A percentile compares a stretch with the other conserved stretches of the same genome.
These are phyloP conservation scores for Drosophila takahashii DNA, from an alignment of 1,140 invertebrate genomes.

Conservation along the genomic window DNA sequence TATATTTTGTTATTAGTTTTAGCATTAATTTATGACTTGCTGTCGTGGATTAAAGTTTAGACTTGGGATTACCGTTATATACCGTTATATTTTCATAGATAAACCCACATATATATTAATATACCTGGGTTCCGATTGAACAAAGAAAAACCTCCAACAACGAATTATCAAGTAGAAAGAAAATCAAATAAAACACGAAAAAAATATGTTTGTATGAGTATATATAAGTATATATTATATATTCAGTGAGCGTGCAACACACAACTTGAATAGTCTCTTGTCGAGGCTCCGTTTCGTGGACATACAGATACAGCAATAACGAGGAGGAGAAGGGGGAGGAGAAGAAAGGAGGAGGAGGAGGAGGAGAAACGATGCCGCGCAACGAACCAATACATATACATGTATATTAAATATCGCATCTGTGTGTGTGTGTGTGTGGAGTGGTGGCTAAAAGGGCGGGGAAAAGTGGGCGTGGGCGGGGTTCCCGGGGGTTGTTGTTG, in stretches of 20 bases:
- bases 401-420: conserved; percentile 4
- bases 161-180: conserved; percentile 22
- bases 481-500: conserved; percentile 23
- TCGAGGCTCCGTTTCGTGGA: conserved; percentile 58
- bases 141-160: conserved; percentile 5
- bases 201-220: conserved; percentile 1
- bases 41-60: background rate
- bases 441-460: conserved; percentile 5
- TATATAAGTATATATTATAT: conserved; percentile 2
- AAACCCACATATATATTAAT: background rate
- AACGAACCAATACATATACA: conserved; percentile 25
- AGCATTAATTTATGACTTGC: no score
- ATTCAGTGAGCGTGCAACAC: conserved; percentile 19
- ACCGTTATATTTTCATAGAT: background rate
- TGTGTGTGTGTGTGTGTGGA: conserved; percentile 4
- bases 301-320: conserved; percentile 31
- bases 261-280: conserved; percentile 77
- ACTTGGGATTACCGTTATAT: no score
- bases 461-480: conserved; percentile 23
- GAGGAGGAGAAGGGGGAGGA: conserved; percentile 5
- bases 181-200: conserved; percentile 30
- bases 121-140: background rate
- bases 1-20: no score
- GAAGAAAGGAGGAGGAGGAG: background rate
- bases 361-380: conserved; percentile 26